Base-by-base conservation (phyloP, 2,797 vertebrate genomes). In the Tinamus major region DNA sequence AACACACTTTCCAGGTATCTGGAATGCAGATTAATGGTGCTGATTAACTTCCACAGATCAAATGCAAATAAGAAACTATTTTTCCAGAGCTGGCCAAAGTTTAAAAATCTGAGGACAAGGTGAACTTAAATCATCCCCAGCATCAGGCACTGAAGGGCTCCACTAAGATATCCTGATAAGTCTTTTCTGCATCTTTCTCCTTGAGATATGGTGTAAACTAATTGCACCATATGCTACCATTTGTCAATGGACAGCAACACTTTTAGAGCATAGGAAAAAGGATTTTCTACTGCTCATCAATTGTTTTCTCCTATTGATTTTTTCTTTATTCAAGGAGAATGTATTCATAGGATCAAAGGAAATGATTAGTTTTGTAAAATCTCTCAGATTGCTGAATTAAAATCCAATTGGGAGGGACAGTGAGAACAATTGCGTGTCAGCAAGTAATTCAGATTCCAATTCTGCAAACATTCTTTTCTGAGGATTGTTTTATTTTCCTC, bases 281-380 rank as follows among this genome's bases (percentile, higher is more conserved):
- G 6, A 17, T 78, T 91, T 89, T 78, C 61, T 91, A 70, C 75
- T 35, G 59, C 65, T 83, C 42, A 21, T 84, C 71, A 62, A 18
- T 88, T 87, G 42, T 46, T 91, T 91, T 90, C 68, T 95, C 74
- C 83, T 85, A 88, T 78, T 92, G 94, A 95, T 95, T 94, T 90
- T 68, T 49, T 85, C 82, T 87, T 82, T 80, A 82, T 92, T 89
- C 93, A 87, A 95, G 81, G 75, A 83, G 90, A 93, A 91, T 78
- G 27, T 59, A 82, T 85, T 92, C 72, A 71, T 9, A 51, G 35
- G 37, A 92, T 76, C 90, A 93, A 83, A 92, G 18, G 26, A 84
- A 94, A 89, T 74, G 4, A 85, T 93, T 70, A 49, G 21, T 88
- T 91, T 75, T 85, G 31, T 65, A 72, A 92, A 93, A 80, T 90